Evolutionary conservation across 2,888 invertebrate species (phyloP).

Genomic region (Muscina levida): DNA sequence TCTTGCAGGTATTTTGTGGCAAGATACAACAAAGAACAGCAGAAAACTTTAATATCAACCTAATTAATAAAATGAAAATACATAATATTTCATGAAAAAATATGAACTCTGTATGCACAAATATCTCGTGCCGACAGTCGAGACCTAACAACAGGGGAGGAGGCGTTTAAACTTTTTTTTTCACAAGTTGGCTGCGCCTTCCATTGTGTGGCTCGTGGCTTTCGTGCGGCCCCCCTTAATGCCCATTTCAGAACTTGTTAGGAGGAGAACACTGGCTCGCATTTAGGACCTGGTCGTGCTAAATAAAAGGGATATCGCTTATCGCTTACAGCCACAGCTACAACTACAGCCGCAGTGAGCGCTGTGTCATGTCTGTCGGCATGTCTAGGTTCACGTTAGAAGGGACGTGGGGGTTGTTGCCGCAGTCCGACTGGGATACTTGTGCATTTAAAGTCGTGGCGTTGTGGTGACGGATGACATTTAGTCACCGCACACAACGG

Average conservation of each 20-base stretch:
- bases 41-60: slow-evolving; percentile 74
- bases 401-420: neutral
- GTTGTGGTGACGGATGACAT: slow-evolving; percentile 42
- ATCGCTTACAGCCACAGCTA: neutral
- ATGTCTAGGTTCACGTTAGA: neutral
- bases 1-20: slow-evolving; percentile 52
- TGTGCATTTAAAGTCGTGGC: neutral
- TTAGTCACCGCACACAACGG: slow-evolving; percentile 22
- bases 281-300: slow-evolving; percentile 15
- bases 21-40: slow-evolving; percentile 27
- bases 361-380: neutral
- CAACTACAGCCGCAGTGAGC: neutral
- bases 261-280: neutral
- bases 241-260: slow-evolving; percentile 41
- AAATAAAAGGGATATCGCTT: slow-evolving; percentile 2
- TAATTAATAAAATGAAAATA: slow-evolving; percentile 76
- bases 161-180: slow-evolving; percentile 62
- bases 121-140: slow-evolving; percentile 70
- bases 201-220: slow-evolving; percentile 33
- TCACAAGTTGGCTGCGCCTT: slow-evolving; percentile 52
- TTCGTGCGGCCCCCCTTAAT: slow-evolving; percentile 44
- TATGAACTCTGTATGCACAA: slow-evolving; percentile 60
- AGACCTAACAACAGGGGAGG: slow-evolving; percentile 56
- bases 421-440: neutral
- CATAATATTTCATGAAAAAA: slow-evolving; percentile 63